Percentiles rank a stretch among this genome's conserved stretches.
Evolutionary conservation across 2,888 invertebrate species (phyloP).

Genomic region (Leptarthrus brevirostris): DNA sequence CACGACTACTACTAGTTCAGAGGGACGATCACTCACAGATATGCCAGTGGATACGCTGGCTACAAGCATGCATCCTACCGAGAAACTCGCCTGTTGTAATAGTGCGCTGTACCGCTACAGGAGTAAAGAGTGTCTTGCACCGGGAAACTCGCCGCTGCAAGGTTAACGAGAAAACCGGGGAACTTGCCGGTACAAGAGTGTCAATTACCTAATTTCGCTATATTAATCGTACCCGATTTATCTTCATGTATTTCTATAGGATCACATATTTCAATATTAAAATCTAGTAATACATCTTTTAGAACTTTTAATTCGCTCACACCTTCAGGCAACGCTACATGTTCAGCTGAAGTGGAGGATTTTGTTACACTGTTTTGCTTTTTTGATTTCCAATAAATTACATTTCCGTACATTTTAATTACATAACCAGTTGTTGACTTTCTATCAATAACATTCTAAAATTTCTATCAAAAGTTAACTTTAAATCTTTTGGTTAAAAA

Average conservation of each 20-base stretch:
- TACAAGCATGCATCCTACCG: too few species aligned
- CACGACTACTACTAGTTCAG: too few species aligned
- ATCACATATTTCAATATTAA: constrained; percentile 54
- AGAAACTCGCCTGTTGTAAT: too few species aligned
- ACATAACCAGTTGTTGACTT: constrained; percentile 61
- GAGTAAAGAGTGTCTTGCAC: too few species aligned
- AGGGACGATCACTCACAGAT: too few species aligned
- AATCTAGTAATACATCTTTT: constrained; percentile 54
- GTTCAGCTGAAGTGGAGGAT: constrained; percentile 58
- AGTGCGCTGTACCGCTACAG: too few species aligned
- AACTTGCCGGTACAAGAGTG: too few species aligned
- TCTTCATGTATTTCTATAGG: constrained; percentile 58
- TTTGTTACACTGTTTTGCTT: constrained; percentile 60
- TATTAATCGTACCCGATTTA: constrained; percentile 58
- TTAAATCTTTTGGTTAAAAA: constrained; percentile 57
- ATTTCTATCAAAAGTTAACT: constrained; percentile 55
- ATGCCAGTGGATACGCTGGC: too few species aligned
- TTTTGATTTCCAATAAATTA: constrained; percentile 59
- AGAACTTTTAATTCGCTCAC: constrained; percentile 57
- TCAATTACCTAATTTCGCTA: constrained; percentile 51
- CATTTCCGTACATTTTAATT: constrained; percentile 60
- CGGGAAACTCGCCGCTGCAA: too few species aligned
- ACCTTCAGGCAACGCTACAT: constrained; percentile 57
- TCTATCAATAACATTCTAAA: constrained; percentile 53
- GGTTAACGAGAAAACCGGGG: too few species aligned